phyloP scores from a whole-genome alignment of 2,797 vertebrate genomes.

The Mastacembelus armatus region DNA sequence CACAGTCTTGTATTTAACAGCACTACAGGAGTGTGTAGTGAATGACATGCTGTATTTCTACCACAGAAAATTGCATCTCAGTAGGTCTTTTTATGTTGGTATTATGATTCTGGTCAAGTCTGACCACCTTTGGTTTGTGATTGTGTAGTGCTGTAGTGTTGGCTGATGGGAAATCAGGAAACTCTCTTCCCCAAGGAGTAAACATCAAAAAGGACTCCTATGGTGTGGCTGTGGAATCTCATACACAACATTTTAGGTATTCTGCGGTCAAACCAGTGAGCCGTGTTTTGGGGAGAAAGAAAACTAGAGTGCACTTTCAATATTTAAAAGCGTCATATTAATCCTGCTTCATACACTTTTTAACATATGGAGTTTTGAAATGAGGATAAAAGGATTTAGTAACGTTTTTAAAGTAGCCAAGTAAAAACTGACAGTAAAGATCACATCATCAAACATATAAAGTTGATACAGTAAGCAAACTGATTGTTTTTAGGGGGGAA shows the following conservation, averaged over 20 bases:
- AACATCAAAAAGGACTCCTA: conserved; percentile 41
- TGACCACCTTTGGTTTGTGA: conserved; percentile 7
- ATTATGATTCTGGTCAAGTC: conserved; percentile 38
- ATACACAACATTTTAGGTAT: conserved; percentile 17
- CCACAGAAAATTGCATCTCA: not conserved
- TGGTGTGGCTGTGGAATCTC: conserved; percentile 16
- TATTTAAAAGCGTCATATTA: not conserved
- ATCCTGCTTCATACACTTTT: not conserved
- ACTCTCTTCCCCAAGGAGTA: conserved; percentile 41
- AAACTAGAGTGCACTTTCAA: not conserved
- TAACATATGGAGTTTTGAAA: not conserved
- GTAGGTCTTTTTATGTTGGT: conserved; percentile 1
- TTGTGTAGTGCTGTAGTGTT: conserved; percentile 21
- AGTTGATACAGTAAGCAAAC: not conserved
- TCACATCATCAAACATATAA: not conserved
- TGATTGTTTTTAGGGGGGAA: not conserved
- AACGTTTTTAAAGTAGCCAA: not conserved
- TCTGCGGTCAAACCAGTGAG: conserved; percentile 26
- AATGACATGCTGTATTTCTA: not conserved
- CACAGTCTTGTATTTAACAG: not conserved
- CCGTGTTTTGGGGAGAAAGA: not conserved
- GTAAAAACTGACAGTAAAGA: not conserved
- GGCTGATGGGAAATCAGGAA: conserved; percentile 49
- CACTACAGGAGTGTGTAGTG: not conserved
- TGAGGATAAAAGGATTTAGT: not conserved